phyloP scores from a whole-genome alignment of 2,113 vertebrate species.

The Cinclus cinclus region DNA sequence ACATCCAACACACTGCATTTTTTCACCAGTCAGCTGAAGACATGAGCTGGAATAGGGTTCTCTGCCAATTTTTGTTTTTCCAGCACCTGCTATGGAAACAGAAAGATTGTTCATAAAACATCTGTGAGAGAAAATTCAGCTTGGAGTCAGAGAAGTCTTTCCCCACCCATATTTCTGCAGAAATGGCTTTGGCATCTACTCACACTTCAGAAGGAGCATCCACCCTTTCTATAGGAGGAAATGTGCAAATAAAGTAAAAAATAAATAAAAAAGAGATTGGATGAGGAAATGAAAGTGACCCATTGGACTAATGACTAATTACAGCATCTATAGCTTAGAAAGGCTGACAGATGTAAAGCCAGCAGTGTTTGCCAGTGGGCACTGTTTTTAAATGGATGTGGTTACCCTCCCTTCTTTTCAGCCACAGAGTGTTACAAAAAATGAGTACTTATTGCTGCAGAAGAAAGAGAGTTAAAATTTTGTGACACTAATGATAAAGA shows the following conservation, averaged over 20 bases:
- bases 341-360: neutral
- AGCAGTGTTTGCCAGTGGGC: neutral
- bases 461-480: neutral
- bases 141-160: neutral
- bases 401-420: neutral
- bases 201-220: neutral
- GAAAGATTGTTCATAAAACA: neutral
- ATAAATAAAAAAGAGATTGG: neutral
- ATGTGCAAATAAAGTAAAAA: neutral
- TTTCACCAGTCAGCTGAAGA: neutral
- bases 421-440: neutral
- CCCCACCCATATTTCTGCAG: neutral
- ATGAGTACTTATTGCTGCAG: neutral
- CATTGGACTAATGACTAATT: neutral
- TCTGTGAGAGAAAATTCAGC: neutral
- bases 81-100: neutral
- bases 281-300: neutral
- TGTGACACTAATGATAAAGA: neutral
- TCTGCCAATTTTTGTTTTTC: neutral
- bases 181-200: neutral
- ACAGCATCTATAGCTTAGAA: neutral
- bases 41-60: neutral
- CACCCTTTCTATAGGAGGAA: accelerated
- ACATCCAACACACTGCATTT: neutral
- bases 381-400: neutral